phyloP scores from a whole-genome alignment of 2,113 vertebrate species.

The Talpa occidentalis region DNA sequence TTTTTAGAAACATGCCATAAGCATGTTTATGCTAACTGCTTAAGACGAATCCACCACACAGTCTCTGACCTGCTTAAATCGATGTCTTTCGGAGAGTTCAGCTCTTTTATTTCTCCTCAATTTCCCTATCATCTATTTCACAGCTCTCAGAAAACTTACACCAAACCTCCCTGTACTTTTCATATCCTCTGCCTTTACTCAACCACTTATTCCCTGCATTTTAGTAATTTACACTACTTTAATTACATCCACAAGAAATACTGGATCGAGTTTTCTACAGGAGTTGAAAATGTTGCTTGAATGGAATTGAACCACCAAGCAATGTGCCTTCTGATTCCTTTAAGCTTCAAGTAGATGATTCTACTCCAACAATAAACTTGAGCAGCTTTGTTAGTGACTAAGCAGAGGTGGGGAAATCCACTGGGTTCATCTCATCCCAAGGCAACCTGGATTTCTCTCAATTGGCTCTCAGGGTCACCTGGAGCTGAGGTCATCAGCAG shows the following conservation, averaged over 20 bases:
- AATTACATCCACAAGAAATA: slow-evolving; percentile 42
- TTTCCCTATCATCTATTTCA: background rate
- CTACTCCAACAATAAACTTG: background rate
- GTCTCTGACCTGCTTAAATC: background rate
- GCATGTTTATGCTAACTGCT: background rate
- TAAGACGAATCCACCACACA: background rate
- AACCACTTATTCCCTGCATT: background rate
- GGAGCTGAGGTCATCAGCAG: background rate
- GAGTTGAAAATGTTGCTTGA: background rate
- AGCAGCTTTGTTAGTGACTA: background rate
- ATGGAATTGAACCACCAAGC: background rate
- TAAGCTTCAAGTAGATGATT: background rate
- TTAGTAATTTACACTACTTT: slow-evolving; percentile 3
- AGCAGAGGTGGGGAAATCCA: background rate
- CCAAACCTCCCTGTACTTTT: background rate
- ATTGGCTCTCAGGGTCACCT: background rate
- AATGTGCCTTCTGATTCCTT: slow-evolving; percentile 26
- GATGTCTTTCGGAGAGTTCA: background rate
- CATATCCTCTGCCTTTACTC: background rate
- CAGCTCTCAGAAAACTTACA: background rate
- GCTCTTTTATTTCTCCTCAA: background rate
- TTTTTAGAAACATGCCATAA: background rate
- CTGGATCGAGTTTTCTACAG: background rate
- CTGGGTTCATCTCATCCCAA: background rate
- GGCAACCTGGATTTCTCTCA: background rate